These are phyloP conservation scores for Nasua narica DNA, from an alignment of 2,797 vertebrate genomes.

Conservation along the genomic window DNA sequence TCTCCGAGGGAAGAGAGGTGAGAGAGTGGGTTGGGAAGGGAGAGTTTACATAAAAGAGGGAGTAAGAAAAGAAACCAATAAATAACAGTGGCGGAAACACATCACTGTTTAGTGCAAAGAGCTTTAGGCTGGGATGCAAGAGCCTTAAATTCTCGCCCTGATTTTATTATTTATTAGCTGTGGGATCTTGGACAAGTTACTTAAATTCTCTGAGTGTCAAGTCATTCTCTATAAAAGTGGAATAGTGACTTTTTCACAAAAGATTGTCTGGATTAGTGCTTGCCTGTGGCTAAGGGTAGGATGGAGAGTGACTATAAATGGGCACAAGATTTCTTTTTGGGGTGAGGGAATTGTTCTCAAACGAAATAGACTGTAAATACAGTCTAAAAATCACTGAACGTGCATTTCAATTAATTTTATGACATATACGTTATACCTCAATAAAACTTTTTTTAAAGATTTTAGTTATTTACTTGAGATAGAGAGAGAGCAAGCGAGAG, in stretches of 20 bases:
- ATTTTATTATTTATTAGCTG: constrained; percentile 16
- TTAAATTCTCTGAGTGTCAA: neutral
- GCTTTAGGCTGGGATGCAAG: neutral
- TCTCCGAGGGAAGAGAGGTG: neutral
- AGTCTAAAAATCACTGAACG: neutral
- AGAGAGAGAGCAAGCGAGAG: too few relatives aligned
- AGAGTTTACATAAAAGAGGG: neutral
- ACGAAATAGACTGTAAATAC: constrained; percentile 31
- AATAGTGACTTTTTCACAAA: neutral
- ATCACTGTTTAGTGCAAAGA: neutral
- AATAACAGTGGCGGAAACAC: neutral
- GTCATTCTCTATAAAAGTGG: neutral
- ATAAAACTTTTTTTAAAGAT: neutral
- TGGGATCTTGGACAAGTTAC: neutral
- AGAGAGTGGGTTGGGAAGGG: neutral
- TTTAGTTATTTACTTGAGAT: neutral
- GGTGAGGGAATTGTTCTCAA: neutral
- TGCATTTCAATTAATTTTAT: neutral
- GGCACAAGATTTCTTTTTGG: neutral
- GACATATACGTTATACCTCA: neutral
- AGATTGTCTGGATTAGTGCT: neutral
- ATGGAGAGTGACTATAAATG: neutral
- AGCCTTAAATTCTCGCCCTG: neutral
- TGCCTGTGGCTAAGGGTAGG: neutral
- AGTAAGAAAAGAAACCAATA: constrained; percentile 19